Percentiles rank a stretch among this genome's conserved stretches.
Evolutionary conservation across 2,888 invertebrate genomes (phyloP).

Genomic region (Crepidodera aurea): DNA sequence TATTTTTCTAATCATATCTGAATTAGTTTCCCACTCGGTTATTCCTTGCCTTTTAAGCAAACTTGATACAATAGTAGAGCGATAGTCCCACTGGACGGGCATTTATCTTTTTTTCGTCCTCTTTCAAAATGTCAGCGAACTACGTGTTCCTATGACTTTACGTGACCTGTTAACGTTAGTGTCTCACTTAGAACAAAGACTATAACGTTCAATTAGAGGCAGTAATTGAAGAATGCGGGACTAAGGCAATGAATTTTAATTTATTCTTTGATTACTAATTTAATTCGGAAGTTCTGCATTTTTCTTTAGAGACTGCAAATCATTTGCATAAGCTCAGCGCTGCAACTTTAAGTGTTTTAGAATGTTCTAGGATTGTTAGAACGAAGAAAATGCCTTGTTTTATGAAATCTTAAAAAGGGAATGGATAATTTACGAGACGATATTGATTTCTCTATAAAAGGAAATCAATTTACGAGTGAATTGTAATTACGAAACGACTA

Average conservation of each 20-base stretch:
- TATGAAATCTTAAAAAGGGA: not conserved
- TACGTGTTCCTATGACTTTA: slow-evolving; percentile 39
- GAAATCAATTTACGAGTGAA: not conserved
- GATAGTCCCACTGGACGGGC: slow-evolving; percentile 9
- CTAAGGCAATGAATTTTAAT: slow-evolving; percentile 51
- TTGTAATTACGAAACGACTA: too few species aligned
- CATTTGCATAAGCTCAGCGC: slow-evolving; percentile 37
- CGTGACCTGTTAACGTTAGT: slow-evolving; percentile 42
- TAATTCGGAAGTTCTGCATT: slow-evolving; percentile 43
- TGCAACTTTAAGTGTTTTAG: slow-evolving; percentile 27
- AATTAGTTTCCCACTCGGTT: too few species aligned
- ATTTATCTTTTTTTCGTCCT: slow-evolving; percentile 24
- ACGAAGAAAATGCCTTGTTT: not conserved
- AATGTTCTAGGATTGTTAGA: slow-evolving; percentile 23
- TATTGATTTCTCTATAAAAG: slow-evolving; percentile 10
- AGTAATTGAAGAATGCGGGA: slow-evolving; percentile 49
- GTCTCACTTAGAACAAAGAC: slow-evolving; percentile 35
- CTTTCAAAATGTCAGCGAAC: slow-evolving; percentile 34
- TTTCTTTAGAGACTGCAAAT: slow-evolving; percentile 32
- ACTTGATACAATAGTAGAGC: slow-evolving; percentile 11
- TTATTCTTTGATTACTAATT: slow-evolving; percentile 47
- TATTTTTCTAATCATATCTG: too few species aligned
- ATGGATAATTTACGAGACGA: not conserved
- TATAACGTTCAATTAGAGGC: slow-evolving; percentile 48
- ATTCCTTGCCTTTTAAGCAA: too few species aligned